Evolutionary conservation across 1,140 invertebrate genomes (phyloP), one percentile per base, ranked within the genome.

Genomic region (Prorops nasuta): DNA sequence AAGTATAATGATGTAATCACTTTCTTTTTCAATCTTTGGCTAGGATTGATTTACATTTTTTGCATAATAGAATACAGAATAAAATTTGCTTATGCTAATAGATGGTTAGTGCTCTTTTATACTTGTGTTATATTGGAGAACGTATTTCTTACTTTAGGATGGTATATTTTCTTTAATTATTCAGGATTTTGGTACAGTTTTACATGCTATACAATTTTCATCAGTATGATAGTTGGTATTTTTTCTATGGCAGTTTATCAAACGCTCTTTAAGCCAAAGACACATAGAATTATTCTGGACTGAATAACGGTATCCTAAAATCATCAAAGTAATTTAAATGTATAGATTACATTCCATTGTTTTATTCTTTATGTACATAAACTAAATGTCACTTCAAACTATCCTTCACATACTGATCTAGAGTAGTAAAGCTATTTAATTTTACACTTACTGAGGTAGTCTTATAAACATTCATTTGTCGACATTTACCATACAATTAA

Each of bases 51-150:
- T 40, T 89, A 87, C 56, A 77, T 88, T 21, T 84, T 88, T 63
- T 85, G 85, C 63, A 71, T 88, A 18, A 84, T 90, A 54, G 88
- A 90, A 61, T 88, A 88, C 54, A 86, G 86, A 56, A 82, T 88
- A 35, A 85, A 84, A 72, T 89, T 89, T 56, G 85, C 81, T 44
- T 82, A 84, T 54, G 81, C 86, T 3, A 80, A 84, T 8, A 73
- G 82, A 19, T 86, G 86, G 80, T 82, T 87, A 44, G 69, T 82
- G 24, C 74, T 79, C 42, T 90, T 85, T 71, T 81, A 86, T 58
- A 67, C 80, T 18, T 74, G 88, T 18, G 81, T 85, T 12, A 80
- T 85, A 22, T 49, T 76, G 10, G 85, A 90, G 71, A 89, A 86
- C 58, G 72, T 82, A 20, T 58, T 79, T 14, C 83, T 89, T 69